Conservation (phyloP, 2,797 vertebrate species). For the Sternotherus odoratus region DNA sequence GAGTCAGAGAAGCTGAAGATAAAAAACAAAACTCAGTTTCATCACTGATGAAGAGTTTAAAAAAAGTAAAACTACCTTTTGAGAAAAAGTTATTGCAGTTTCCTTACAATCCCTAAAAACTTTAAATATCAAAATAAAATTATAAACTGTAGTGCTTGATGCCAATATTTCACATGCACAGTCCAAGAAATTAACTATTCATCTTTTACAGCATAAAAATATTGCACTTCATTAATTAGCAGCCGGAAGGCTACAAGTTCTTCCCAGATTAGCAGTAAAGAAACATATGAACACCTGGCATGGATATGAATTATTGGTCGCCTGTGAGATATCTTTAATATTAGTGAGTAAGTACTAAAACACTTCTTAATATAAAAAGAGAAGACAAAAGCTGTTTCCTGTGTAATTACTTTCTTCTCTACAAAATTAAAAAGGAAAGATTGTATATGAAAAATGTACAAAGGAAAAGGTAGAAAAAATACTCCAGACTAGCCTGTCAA, state of each 20-base stretch:
- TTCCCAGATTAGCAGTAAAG: conserved; percentile 60
- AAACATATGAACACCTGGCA: conserved; percentile 53
- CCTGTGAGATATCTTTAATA: conserved; percentile 14
- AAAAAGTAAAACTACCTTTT: neutral
- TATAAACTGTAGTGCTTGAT: neutral
- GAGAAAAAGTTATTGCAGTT: neutral
- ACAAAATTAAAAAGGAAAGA: neutral
- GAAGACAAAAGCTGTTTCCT: conserved; percentile 19
- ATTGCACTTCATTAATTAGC: conserved; percentile 56
- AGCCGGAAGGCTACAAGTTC: conserved; percentile 46
- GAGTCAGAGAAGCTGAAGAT: conserved; percentile 19
- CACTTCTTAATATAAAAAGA: neutral
- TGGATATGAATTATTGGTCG: conserved; percentile 58
- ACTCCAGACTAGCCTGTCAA: neutral
- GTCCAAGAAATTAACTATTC: conserved; percentile 22
- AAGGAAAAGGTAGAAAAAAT: neutral
- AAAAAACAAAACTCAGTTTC: neutral
- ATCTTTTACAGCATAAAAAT: conserved; percentile 55
- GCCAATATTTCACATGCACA: conserved; percentile 5
- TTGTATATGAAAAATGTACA: neutral
- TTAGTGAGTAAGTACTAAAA: neutral
- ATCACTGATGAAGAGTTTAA: neutral
- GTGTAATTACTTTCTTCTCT: neutral
- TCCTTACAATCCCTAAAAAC: conserved; percentile 13
- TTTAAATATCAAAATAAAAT: neutral